Evolutionary conservation across 2,113 vertebrate species (phyloP), one percentile per base, ranked within the genome.

Genomic region (Campylorhamphus procurvoides): DNA sequence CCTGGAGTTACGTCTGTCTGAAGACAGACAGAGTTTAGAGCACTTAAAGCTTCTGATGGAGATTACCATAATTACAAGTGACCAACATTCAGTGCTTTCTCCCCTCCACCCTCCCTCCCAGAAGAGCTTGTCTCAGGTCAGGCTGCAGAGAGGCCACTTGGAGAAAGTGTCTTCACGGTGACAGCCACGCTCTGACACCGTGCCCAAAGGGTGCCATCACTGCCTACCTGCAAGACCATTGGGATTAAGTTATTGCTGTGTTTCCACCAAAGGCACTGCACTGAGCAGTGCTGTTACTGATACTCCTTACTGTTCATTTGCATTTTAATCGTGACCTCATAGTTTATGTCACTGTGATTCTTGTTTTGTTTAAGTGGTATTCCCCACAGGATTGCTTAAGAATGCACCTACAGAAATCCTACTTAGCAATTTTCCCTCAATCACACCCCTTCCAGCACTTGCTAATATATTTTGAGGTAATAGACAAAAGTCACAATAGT

Each of bases 31-130:
- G 89, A 79, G 93, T 95, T 93, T 88, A 88, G 33, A 95, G 95
- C 87, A 87, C 89, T 95, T 96, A 96, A 97, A 67, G 72, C 89
- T 96, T 94, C 85, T 92, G 89, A 95, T 90, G 92, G 95, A 95
- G 97, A 97, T 98, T 96, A 97, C 93, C 79, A 5, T 97, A 97
- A 97, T 98, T 97, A 95, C 77, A 91, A 87, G 87, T 71, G 96
- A 98, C 97, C 96, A 93, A 78, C 83, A 52, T 75, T 74, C 62
- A 91, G 93, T 84, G 90, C 69, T 83, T 95, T 96, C 89, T 77
- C 53, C 46, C 67, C 62, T 76, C 80, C 62, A 7, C 35, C 66
- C 55, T 52, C 80, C 92, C 78, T 85, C 25, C 67, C 55, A 63
- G 72, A 59, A 25, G 29, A n/a, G 95, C 67, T 83, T 47, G 59